These are phyloP conservation scores for Cercopithecus petaurista DNA, from an alignment of 2,797 vertebrate genomes.

Conservation along the genomic window DNA sequence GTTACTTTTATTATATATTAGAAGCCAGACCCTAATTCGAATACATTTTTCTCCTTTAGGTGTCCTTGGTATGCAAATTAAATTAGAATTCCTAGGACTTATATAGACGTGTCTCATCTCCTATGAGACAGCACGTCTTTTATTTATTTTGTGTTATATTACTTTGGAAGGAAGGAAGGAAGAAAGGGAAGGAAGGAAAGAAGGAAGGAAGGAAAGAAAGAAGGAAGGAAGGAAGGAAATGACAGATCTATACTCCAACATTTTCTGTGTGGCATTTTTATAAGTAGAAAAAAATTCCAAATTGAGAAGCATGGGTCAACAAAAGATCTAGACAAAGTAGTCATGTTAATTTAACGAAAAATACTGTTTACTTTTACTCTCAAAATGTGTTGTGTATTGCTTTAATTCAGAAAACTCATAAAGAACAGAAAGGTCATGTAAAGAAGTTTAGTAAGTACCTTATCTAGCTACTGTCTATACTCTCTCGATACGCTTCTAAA, in stretches of 20 bases:
- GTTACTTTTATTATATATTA: not conserved
- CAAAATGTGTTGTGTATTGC: not conserved
- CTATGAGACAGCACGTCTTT: not conserved
- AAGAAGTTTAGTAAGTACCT: not conserved
- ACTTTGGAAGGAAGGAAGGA: not conserved
- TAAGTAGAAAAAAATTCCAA: not conserved
- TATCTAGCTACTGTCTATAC: not conserved
- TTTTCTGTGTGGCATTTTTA: not conserved
- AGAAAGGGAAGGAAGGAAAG: not conserved
- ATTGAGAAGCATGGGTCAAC: not conserved
- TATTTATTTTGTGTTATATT: not conserved
- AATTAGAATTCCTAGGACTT: not conserved
- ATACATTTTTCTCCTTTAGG: not conserved
- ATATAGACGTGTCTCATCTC: no score
- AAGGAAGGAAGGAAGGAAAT: not conserved
- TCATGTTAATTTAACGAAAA: not conserved
- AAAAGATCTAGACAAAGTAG: not conserved
- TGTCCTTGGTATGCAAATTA: not conserved
- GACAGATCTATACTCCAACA: not conserved
- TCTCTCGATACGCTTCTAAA: no score
- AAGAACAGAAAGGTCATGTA: not conserved
- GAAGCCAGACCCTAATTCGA: not conserved
- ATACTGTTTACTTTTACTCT: not conserved
- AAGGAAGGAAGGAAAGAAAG: not conserved
- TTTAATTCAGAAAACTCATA: not conserved